Evolutionary conservation across 2,113 vertebrate genomes (phyloP), one percentile per base, ranked within the genome.

Genomic region (Pelobates fuscus): DNA sequence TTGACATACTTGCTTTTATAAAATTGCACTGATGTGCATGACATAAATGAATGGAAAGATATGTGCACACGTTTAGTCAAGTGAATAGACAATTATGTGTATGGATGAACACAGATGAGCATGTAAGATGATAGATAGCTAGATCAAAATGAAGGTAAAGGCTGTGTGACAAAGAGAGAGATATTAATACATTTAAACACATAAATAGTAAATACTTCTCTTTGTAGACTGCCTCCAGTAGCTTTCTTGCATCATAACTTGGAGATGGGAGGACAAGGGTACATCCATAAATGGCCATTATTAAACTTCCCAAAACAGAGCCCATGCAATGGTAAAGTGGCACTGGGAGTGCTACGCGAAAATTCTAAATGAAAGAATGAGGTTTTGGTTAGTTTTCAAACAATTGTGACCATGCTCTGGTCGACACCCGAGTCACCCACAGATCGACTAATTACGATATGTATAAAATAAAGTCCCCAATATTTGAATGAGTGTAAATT

Each of bases 321-420:
- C 92, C 93, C 77, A 98, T 89, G 87, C 95, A 97, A 78, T 99
- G 97, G 80, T 95, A 98, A 67, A 99, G 41, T 2, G 97, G 97
- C 0, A 89, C 81, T 0, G 96, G 94, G 7, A 96, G 0, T 8
- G 86, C 87, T 2, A 89, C 0, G 0, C 93, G 89, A 0, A 54
- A 0, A 1, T 85, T 81, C 93, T 96, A 71, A 23, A 27, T 37
- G 10, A 8, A 37, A 61, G 5, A 24, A 24, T 58, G 20, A 24
- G 23, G 21, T 12, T 21, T 80, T 23, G 77, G 58, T 0, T 0
- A 72, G n/a, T n/a, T n/a, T n/a, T n/a, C n/a, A n/a, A n/a, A n/a
- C n/a, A n/a, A n/a, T n/a, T n/a, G n/a, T n/a, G n/a, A n/a, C n/a
- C n/a, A n/a, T n/a, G n/a, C n/a, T n/a, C n/a, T n/a, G n/a, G n/a